phyloP scores from a whole-genome alignment of 2,113 vertebrate species.

The Solenodon paradoxus region DNA sequence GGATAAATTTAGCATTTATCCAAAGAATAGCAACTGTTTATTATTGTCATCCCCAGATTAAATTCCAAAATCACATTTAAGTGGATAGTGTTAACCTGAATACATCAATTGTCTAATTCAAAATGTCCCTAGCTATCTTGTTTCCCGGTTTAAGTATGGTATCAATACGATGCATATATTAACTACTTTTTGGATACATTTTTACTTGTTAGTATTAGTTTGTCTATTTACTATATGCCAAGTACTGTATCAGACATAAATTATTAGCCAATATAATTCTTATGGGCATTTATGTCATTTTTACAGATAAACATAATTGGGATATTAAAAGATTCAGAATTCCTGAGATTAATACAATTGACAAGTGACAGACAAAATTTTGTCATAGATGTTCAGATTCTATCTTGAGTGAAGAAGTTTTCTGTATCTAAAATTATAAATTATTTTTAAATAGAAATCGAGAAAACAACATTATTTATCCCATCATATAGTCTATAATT shows the following conservation, averaged over 20 bases:
- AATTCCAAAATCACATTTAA: neutral
- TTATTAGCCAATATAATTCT: neutral
- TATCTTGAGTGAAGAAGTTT: neutral
- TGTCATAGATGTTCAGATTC: neutral
- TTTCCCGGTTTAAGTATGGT: neutral
- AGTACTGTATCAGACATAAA: neutral
- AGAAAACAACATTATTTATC: neutral
- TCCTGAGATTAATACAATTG: neutral
- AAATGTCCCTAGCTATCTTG: neutral
- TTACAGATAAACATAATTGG: neutral
- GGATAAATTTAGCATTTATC: neutral
- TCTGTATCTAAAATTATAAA: neutral
- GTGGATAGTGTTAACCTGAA: too few species aligned
- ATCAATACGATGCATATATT: neutral
- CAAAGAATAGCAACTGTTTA: neutral
- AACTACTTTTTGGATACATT: neutral
- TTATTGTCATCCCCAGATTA: neutral
- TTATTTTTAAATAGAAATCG: neutral
- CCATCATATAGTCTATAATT: neutral
- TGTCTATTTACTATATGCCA: neutral
- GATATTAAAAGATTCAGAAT: neutral
- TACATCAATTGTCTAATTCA: neutral
- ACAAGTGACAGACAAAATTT: neutral
- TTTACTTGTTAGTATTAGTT: neutral
- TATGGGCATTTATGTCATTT: neutral